Percentiles rank a stretch among this genome's conserved stretches.
Evolutionary conservation across 2,797 vertebrate species (phyloP).

Genomic region (Garrulus glandarius): DNA sequence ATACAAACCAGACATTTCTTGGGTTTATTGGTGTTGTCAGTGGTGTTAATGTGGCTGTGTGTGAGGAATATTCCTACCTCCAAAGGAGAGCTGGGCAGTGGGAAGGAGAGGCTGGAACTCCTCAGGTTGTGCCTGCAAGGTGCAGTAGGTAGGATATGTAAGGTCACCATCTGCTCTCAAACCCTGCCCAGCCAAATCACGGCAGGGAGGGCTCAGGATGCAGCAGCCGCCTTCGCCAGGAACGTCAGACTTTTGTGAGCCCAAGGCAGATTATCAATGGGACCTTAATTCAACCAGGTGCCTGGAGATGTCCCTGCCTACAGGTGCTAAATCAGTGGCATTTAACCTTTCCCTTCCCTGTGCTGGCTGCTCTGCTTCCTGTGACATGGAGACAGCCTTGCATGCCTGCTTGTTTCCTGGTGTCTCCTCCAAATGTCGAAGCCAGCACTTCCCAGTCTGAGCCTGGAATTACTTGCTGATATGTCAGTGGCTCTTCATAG

Average conservation of each 20-base stretch:
- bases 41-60: fast-evolving
- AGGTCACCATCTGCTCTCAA: conserved; percentile 61
- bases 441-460: background rate
- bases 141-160: background rate
- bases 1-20: background rate
- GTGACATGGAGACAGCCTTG: background rate
- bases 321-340: background rate
- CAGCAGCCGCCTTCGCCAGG: background rate
- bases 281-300: background rate
- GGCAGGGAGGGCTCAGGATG: background rate
- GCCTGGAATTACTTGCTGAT: background rate
- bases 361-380: background rate
- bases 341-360: background rate
- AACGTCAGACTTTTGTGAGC: background rate
- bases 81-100: fast-evolving
- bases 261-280: background rate
- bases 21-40: fast-evolving
- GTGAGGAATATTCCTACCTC: background rate
- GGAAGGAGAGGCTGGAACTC: background rate
- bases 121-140: background rate
- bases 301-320: background rate
- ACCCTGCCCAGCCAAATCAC: background rate
- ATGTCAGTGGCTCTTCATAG: background rate
- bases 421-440: background rate
- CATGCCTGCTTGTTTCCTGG: background rate